Evolutionary conservation across 1,140 invertebrate species (phyloP).

Genomic region (Phocides pigmalion): DNA sequence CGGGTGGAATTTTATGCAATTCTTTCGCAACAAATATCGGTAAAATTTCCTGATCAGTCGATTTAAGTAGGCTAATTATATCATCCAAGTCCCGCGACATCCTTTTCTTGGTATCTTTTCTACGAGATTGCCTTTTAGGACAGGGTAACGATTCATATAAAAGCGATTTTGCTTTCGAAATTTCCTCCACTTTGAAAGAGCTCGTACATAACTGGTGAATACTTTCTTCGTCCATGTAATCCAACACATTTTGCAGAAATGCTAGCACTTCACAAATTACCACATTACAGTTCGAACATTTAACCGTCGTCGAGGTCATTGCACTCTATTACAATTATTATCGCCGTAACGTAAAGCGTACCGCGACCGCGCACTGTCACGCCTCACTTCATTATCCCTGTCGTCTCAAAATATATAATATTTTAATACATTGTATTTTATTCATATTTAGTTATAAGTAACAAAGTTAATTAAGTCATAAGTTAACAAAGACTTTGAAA

Average conservation of each 20-base stretch:
- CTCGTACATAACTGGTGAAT: conserved; percentile 1
- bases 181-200: conserved; percentile 3
- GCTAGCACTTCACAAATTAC: conserved; percentile 7
- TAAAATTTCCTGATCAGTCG: conserved; percentile 8
- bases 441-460: too few species aligned
- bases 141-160: neutral
- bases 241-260: conserved; percentile 5
- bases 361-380: too few species aligned
- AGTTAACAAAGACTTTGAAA: too few species aligned
- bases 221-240: conserved; percentile 12
- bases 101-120: conserved; percentile 1
- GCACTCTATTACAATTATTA: too few species aligned
- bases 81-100: conserved; percentile 21
- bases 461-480: too few species aligned
- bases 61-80: conserved; percentile 18
- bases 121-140: conserved; percentile 7
- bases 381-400: too few species aligned
- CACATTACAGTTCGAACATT: conserved; percentile 9
- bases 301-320: neutral
- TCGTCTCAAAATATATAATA: too few species aligned
- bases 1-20: conserved; percentile 9
- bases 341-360: too few species aligned
- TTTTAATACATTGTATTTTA: too few species aligned
- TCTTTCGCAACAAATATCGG: conserved; percentile 25
- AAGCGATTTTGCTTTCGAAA: conserved; percentile 3